These are phyloP conservation scores for Pycnonotus jocosus DNA, from an alignment of 2,113 vertebrate genomes.

Conservation along the genomic window DNA sequence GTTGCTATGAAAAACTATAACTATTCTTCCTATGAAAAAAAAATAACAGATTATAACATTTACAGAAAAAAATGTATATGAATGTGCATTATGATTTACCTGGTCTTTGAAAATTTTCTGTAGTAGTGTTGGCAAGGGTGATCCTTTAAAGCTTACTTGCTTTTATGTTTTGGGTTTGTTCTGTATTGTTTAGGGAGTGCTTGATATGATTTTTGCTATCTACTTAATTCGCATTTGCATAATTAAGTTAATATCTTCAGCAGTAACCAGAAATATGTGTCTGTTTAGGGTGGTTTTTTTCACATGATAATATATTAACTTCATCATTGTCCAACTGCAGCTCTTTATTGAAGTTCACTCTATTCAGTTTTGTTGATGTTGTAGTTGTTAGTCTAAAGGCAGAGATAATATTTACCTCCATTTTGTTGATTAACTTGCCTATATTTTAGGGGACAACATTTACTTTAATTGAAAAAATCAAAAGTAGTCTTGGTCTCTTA, in stretches of 20 bases:
- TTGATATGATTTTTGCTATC: not conserved
- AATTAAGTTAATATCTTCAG: not conserved
- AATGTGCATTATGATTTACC: not conserved
- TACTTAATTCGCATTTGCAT: not conserved
- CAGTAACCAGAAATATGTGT: not conserved
- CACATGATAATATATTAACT: not conserved
- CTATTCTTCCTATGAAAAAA: not conserved
- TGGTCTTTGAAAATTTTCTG: not conserved
- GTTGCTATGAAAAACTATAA: not conserved
- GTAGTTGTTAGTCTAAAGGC: not conserved
- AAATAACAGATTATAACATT: not conserved
- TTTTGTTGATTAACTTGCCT: not conserved
- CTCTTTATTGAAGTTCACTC: not conserved
- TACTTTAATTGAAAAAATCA: not conserved
- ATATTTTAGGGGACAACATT: not conserved
- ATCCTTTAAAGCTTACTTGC: not conserved
- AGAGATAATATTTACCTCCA: not conserved
- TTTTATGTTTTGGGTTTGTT: not conserved
- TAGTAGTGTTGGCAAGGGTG: not conserved
- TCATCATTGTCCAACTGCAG: not conserved
- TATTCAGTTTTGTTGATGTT: not conserved
- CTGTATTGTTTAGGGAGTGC: not conserved
- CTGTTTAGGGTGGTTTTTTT: not conserved
- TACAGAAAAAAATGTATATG: not conserved
- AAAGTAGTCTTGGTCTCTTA: not conserved